Base-by-base conservation (phyloP, 1,140 invertebrate species). In the Ips nitidus region DNA sequence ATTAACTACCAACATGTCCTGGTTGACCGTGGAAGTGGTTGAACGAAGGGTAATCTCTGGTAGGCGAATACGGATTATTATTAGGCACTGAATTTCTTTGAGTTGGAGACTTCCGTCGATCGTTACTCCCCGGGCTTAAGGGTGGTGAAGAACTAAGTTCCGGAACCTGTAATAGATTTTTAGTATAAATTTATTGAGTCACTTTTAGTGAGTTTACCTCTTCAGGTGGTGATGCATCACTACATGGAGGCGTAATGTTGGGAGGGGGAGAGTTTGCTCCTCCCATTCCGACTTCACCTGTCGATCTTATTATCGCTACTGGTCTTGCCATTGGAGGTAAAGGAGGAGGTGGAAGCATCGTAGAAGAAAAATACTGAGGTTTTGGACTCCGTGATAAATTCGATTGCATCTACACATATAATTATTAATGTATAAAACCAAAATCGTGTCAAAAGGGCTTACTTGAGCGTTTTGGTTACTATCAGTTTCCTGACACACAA, bases 291-390 rank as follows among this genome's bases (percentile, higher is more conserved):
- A 83, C 82, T 78, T 85, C 84, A 76, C 92, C 91, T 71, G 93
- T 94, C 47, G 93, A 94, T 77, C 94, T 86, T 75, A 98, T 94
- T 73, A 98, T 97, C 38, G 96, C 94, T 5, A 98, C 95, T 0
- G 95, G 96, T 73, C 96, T 85, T 2, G 95, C 95, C 92, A 98
- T 95, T 4, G 94, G 94, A 2, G 95, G 94, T 1, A 96, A 88
- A n/a, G 95, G 95, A n/a, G 95, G 93, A 50, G 95, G 95, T 8
- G 95, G 95, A 74, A 98, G 83, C 89, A 93, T 95, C 72, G 92
- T 90, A 77, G 91, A 93, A 70, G 90, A 88, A 83, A 95, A 95
- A 82, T 96, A 96, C 75, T 94, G 92, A 76, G 91, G 84, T 82
- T 90, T 90, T 74, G 88, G 85, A 79, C 85, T 86, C 73, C 85